A percentile compares a stretch with the other conserved stretches of the same genome.
Evolutionary conservation across 2,888 invertebrate species (phyloP).

Genomic region (Tipula confusa): DNA sequence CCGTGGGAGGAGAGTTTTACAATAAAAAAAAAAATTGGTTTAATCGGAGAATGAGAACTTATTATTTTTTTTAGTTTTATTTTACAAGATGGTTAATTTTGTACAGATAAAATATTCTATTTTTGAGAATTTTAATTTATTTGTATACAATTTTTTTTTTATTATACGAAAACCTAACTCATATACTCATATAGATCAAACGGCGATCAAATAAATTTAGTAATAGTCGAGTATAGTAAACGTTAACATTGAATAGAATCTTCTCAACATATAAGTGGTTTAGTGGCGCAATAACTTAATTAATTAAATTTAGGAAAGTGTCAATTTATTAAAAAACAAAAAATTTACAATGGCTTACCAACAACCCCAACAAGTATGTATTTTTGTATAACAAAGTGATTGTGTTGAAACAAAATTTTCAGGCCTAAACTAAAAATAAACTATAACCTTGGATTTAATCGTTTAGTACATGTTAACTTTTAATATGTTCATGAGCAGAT

Average conservation of each 20-base stretch:
- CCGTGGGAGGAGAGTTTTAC: background rate
- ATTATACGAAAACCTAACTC: background rate
- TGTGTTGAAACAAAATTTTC: background rate
- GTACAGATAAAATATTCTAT: background rate
- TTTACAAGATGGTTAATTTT: background rate
- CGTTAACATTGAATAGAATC: background rate
- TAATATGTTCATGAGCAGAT: background rate
- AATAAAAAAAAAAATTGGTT: background rate
- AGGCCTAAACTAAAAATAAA: background rate
- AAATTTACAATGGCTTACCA: background rate
- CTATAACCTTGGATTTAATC: background rate
- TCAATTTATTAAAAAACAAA: background rate
- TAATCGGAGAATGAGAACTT: background rate
- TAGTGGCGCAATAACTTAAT: background rate
- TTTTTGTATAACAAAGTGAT: background rate
- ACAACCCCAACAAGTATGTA: background rate
- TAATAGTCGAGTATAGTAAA: background rate
- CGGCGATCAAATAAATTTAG: background rate
- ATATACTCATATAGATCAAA: background rate
- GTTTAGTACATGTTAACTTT: background rate
- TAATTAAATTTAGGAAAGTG: background rate
- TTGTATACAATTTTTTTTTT: background rate
- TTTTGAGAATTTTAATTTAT: background rate
- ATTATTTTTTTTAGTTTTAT: background rate
- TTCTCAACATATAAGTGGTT: background rate